Evolutionary conservation across 2,797 vertebrate genomes (phyloP).

Genomic region (Hippopotamyrus pictus): DNA sequence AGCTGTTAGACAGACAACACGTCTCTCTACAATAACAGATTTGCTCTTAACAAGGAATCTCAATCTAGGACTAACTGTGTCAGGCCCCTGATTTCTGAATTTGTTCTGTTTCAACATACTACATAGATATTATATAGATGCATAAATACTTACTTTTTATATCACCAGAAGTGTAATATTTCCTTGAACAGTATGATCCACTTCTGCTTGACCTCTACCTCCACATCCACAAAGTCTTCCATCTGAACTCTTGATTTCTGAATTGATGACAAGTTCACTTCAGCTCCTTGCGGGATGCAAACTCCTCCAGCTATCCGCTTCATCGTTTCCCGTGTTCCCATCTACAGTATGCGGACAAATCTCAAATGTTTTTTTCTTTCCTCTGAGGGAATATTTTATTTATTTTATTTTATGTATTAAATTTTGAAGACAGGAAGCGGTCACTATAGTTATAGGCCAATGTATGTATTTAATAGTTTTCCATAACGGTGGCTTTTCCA

Average conservation of each 20-base stretch:
- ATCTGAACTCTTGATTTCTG: neutral
- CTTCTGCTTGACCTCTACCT: neutral
- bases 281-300: neutral
- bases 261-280: neutral
- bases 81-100: neutral
- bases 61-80: neutral
- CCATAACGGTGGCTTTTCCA: neutral
- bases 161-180: neutral
- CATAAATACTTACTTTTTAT: neutral
- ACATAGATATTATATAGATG: neutral
- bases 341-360: neutral
- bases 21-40: neutral
- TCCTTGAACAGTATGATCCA: neutral
- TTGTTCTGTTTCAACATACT: neutral
- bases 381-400: neutral
- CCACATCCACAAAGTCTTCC: neutral
- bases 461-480: neutral
- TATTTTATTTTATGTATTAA: neutral
- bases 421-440: neutral
- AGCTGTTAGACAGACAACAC: neutral
- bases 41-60: neutral
- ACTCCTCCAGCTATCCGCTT: neutral
- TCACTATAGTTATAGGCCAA: neutral
- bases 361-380: neutral
- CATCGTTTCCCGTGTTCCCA: neutral